Evolutionary conservation across 2,113 vertebrate genomes (phyloP).

Genomic region (Aleadryas rufinucha): DNA sequence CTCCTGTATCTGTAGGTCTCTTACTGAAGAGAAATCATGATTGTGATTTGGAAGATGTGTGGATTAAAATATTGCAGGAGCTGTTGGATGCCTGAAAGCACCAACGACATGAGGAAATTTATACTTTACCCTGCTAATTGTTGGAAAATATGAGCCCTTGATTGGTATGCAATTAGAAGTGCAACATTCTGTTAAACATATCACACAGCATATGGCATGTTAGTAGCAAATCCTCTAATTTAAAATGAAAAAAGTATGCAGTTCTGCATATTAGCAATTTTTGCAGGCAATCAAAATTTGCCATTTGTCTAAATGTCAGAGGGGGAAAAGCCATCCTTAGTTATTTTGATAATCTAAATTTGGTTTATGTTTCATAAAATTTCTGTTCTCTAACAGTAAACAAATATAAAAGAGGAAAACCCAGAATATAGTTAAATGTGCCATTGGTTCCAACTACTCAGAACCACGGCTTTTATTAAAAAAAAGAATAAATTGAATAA

Average conservation of each 20-base stretch:
- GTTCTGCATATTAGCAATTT: conserved; percentile 25
- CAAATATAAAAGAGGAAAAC: background rate
- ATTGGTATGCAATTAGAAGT: conserved; percentile 65
- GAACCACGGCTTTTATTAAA: background rate
- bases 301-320: conserved; percentile 32
- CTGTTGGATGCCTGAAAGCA: conserved; percentile 26
- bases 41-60: background rate
- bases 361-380: background rate
- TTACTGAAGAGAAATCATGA: background rate
- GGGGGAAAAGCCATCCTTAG: background rate
- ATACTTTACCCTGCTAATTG: conserved; percentile 54
- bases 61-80: conserved; percentile 10
- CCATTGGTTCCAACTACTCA: background rate
- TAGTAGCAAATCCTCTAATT: conserved; percentile 57
- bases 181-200: conserved; percentile 68
- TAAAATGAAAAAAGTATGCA: conserved; percentile 10
- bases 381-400: background rate
- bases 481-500: background rate
- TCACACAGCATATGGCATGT: conserved; percentile 60
- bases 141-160: conserved; percentile 60
- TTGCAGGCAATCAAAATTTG: background rate
- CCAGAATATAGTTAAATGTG: background rate
- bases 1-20: background rate
- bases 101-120: background rate
- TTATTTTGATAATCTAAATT: conserved; percentile 5